A percentile compares a stretch with the other conserved stretches of the same genome.
Conservation (phyloP, 2,113 vertebrate species). For the Pseudopipra pipra region DNA sequence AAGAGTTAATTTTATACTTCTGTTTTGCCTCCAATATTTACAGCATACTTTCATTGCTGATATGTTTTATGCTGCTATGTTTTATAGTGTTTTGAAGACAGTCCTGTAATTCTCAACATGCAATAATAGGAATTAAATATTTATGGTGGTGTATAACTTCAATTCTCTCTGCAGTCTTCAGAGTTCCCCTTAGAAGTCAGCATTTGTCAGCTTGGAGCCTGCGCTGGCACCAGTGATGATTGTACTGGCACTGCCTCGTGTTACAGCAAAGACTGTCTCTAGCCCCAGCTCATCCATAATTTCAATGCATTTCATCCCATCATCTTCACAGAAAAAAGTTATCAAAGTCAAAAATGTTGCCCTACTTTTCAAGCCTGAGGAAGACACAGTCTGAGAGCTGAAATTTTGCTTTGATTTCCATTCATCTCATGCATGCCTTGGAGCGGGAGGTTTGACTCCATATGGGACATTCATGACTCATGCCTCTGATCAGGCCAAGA, state of each 20-base stretch:
- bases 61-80: not conserved
- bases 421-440: not conserved
- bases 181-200: not conserved
- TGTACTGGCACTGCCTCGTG: not conserved
- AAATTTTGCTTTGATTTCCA: not conserved
- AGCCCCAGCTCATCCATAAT: conserved; percentile 12
- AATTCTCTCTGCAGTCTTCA: conserved; percentile 1
- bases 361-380: not conserved
- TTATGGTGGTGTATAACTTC: conserved; percentile 22
- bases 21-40: conserved; percentile 28
- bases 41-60: conserved; percentile 18
- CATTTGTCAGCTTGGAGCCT: not conserved
- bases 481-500: not conserved
- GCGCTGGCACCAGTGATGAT: not conserved
- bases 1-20: conserved; percentile 19
- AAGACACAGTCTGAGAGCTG: not conserved
- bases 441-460: not conserved
- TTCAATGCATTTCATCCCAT: not conserved
- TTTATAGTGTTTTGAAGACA: conserved; percentile 32
- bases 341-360: not conserved
- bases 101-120: conserved; percentile 25
- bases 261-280: not conserved
- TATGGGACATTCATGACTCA: not conserved
- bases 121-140: conserved; percentile 49
- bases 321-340: not conserved